Evolutionary conservation across 35 echinoderm and acorn worm species (phyloP).

Genomic region (Nesometra sesokonis): DNA sequence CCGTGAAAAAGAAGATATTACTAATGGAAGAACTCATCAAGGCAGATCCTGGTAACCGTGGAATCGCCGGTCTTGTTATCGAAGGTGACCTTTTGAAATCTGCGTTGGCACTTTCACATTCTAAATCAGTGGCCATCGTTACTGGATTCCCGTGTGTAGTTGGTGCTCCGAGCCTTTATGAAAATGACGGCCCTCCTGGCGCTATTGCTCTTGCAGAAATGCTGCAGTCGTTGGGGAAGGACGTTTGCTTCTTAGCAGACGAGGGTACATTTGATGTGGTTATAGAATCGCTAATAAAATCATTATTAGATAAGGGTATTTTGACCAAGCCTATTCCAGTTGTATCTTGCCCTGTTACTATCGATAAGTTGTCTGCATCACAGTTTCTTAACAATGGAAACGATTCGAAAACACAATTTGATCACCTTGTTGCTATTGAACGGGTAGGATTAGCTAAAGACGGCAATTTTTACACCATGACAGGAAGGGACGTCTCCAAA

Average conservation of each 20-base stretch:
- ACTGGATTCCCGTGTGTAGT: conserved; percentile 59
- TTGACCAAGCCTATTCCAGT: conserved; percentile 22
- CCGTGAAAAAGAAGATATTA: conserved; percentile 21
- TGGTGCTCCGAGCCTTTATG: conserved; percentile 36
- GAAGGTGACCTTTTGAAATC: conserved; percentile 70
- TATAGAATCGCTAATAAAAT: conserved; percentile 27
- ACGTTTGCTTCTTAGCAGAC: conserved; percentile 49
- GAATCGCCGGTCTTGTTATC: conserved; percentile 45
- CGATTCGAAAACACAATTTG: conserved; percentile 21
- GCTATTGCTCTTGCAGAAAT: conserved; percentile 61
- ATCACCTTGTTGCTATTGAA: conserved; percentile 71
- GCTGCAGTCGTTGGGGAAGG: conserved; percentile 52
- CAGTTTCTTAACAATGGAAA: conserved; percentile 38
- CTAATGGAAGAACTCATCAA: conserved; percentile 19
- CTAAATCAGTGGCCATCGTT: conserved; percentile 51
- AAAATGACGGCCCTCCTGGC: conserved; percentile 61
- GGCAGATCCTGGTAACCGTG: conserved; percentile 48
- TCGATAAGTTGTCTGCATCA: conserved; percentile 17
- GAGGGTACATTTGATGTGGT: conserved; percentile 24
- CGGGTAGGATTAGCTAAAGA: conserved; percentile 48
- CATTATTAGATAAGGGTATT: conserved; percentile 44
- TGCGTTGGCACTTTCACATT: conserved; percentile 65
- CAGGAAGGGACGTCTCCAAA: conserved; percentile 11
- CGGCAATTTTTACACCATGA: conserved; percentile 41
- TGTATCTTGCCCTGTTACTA: conserved; percentile 26